Percentiles rank a stretch among this genome's conserved stretches.
phyloP scores from a whole-genome alignment of 1,140 invertebrate species.

The Drosophila rufa region DNA sequence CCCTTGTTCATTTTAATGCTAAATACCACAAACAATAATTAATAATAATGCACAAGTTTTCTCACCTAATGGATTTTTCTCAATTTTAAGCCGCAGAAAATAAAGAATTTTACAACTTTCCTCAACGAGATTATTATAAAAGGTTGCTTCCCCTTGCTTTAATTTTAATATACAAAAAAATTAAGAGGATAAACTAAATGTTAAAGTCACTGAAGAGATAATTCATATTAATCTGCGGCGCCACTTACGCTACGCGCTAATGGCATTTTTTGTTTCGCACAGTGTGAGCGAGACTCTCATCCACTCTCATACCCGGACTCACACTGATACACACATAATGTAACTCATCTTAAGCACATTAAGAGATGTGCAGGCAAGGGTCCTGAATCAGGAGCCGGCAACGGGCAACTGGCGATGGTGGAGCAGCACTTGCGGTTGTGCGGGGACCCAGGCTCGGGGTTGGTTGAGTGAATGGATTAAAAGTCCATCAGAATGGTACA shows the following conservation, averaged over 20 bases:
- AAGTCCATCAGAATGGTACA: conserved; percentile 83
- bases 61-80: not conserved
- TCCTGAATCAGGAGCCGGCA: conserved; percentile 19
- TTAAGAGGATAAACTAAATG: too few species aligned
- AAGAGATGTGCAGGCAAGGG: conserved; percentile 56
- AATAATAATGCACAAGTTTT: too few species aligned
- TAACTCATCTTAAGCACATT: conserved; percentile 82
- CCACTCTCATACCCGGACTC: conserved; percentile 4
- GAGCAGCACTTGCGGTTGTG: conserved; percentile 63
- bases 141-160: not conserved
- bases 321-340: conserved; percentile 61
- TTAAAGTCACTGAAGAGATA: too few species aligned
- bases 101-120: not conserved
- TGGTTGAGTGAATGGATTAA: conserved; percentile 73
- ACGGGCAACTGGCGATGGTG: conserved; percentile 41
- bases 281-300: conserved; percentile 5
- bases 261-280: not conserved
- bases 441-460: conserved; percentile 13
- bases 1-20: not conserved
- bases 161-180: too few species aligned
- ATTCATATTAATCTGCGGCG: too few species aligned
- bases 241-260: not conserved
- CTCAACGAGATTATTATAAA: not conserved
- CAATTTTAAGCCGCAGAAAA: not conserved
- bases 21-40: not conserved